Evolutionary conservation across 2,797 vertebrate species (phyloP).

Genomic region (Artibeus jamaicensis): DNA sequence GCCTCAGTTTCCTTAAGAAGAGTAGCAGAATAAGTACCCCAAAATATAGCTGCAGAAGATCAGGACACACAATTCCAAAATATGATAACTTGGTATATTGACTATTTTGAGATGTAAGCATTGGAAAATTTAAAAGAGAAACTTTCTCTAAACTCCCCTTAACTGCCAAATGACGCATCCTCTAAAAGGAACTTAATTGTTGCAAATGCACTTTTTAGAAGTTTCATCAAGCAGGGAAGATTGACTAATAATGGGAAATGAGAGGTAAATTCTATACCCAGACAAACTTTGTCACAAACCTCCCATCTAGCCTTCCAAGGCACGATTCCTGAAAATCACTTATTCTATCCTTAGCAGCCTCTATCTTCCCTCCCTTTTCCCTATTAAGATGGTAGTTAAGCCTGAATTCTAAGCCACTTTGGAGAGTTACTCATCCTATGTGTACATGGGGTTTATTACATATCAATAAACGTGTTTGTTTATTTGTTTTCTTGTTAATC

Average conservation of each 20-base stretch:
- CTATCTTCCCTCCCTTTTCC: background rate
- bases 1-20: background rate
- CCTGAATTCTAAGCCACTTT: background rate
- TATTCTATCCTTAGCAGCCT: background rate
- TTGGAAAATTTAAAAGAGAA: background rate
- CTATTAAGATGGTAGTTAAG: background rate
- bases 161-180: background rate
- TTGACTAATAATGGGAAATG: background rate
- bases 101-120: background rate
- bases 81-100: background rate
- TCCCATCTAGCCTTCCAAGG: background rate
- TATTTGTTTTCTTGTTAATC: background rate
- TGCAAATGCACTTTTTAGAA: background rate
- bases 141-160: background rate
- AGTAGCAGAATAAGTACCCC: background rate
- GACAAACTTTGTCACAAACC: background rate
- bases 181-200: background rate
- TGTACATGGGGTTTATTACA: background rate
- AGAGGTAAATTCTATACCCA: background rate
- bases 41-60: background rate
- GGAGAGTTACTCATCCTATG: background rate
- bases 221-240: background rate
- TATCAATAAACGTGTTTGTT: background rate
- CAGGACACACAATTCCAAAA: background rate
- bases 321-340: background rate